Base-by-base conservation (phyloP, 1,140 invertebrate species). In the Sycophila sp. region DNA sequence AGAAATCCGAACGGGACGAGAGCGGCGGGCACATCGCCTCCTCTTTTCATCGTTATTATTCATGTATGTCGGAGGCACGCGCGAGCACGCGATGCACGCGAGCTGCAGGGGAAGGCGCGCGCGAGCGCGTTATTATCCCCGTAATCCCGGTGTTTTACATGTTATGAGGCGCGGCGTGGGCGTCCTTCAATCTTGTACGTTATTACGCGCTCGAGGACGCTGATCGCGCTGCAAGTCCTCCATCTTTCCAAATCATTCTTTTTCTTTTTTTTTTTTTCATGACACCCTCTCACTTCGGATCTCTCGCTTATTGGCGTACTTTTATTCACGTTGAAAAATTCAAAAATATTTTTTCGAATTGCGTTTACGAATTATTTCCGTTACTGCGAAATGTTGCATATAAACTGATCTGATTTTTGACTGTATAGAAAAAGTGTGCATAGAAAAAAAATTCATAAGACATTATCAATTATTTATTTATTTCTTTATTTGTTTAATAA, bases 71-170 rank as follows among this genome's bases (percentile, higher is more conserved):
- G 17, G 3, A 34, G n/a, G 36, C 22, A 26, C 28, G n/a, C n/a
- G n/a, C n/a, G n/a, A n/a, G n/a, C n/a, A n/a, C n/a, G n/a, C 6
- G 58, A 26, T 42, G 26, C 59, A 40, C 67, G 2, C 56, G n/a
- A 30, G 38, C 28, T 65, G 71, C 73, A 73, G 69, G 71, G 73
- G 71, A n/a, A 77, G 73, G 70, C 71, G 19, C 64, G 55, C 67
- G 56, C 59, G 36, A 49, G 47, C 69, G 53, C 67, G 78, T 81
- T 81, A 83, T 82, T 80, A 80, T 80, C 76, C n/a, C 79, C 71
- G 71, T 81, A 80, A 84, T 83, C 81, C 81, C 65, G 75, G 74
- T 82, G 81, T 84, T 84, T 84, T 84, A 81, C 82, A 83, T 81
- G 80, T 84, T 83, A 84, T 79, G 80, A 84, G n/a, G 78, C 71